Conservation (phyloP, 1,140 invertebrate species). For the Procambarus virginalis region DNA sequence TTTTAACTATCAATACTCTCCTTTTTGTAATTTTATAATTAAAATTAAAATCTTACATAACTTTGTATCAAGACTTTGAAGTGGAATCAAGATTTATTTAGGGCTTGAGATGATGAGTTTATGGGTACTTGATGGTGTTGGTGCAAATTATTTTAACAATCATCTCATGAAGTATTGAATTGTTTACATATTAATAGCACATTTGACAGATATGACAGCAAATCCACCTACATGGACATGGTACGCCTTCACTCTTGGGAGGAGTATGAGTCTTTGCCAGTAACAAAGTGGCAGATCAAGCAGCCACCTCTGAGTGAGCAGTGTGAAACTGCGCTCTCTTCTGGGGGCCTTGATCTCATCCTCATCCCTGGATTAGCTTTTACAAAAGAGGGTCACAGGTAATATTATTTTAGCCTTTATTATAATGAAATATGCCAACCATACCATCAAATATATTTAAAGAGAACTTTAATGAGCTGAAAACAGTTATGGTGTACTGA, state of each 20-base stretch:
- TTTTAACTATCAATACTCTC: too few relatives aligned
- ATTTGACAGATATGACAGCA: slow-evolving; percentile 74
- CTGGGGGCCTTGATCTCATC: slow-evolving; percentile 88
- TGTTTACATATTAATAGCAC: not conserved
- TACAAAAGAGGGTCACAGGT: slow-evolving; percentile 83
- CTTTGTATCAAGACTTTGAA: not conserved
- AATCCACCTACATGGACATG: slow-evolving; percentile 81
- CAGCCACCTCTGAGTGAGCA: slow-evolving; percentile 82
- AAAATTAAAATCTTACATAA: too few relatives aligned
- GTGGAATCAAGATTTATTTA: not conserved
- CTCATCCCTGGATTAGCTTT: slow-evolving; percentile 93
- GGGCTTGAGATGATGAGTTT: not conserved
- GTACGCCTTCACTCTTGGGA: slow-evolving; percentile 80
- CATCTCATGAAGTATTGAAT: not conserved
- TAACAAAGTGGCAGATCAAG: slow-evolving; percentile 90
- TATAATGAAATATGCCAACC: too few relatives aligned
- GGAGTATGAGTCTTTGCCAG: slow-evolving; percentile 82
- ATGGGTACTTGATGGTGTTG: not conserved
- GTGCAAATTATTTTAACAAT: not conserved
- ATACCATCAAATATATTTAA: too few relatives aligned
- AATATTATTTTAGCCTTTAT: not conserved
- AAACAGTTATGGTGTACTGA: too few relatives aligned
- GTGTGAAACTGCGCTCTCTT: slow-evolving; percentile 83
- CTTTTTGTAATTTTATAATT: too few relatives aligned
- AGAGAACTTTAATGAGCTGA: too few relatives aligned